These are phyloP conservation scores for Characodon lateralis DNA, from an alignment of 2,797 vertebrate species.

Conservation along the genomic window DNA sequence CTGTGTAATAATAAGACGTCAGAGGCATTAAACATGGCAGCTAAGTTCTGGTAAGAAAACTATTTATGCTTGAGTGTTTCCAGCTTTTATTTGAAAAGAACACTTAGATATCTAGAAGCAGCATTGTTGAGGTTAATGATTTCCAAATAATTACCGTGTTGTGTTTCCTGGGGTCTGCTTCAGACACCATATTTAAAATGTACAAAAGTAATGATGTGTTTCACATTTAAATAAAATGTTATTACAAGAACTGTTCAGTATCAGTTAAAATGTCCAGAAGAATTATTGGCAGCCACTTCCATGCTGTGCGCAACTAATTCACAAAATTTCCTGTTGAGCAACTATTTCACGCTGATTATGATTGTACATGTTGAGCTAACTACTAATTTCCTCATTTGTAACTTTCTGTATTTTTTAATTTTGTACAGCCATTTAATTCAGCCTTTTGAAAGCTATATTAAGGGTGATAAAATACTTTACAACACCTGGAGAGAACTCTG, in stretches of 20 bases:
- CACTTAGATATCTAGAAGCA: neutral
- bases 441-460: constrained; percentile 18
- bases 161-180: neutral
- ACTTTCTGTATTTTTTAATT: neutral
- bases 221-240: neutral
- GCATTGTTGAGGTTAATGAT: neutral
- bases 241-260: neutral
- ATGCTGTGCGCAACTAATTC: constrained; percentile 20
- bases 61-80: neutral
- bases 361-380: constrained; percentile 19
- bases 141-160: neutral
- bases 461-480: constrained; percentile 6
- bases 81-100: neutral
- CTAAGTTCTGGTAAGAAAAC: neutral
- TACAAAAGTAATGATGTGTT: neutral
- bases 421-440: constrained; percentile 13
- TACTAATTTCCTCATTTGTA: neutral
- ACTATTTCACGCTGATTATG: constrained; percentile 34
- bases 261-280: constrained; percentile 15
- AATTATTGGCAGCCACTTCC: constrained; percentile 23
- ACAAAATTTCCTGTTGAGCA: constrained; percentile 22
- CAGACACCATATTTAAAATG: neutral
- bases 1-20: neutral
- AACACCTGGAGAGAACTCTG: constrained; percentile 8
- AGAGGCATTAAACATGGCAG: neutral